phyloP scores from a whole-genome alignment of 2,113 vertebrate species.

The Heloderma charlesbogerti region DNA sequence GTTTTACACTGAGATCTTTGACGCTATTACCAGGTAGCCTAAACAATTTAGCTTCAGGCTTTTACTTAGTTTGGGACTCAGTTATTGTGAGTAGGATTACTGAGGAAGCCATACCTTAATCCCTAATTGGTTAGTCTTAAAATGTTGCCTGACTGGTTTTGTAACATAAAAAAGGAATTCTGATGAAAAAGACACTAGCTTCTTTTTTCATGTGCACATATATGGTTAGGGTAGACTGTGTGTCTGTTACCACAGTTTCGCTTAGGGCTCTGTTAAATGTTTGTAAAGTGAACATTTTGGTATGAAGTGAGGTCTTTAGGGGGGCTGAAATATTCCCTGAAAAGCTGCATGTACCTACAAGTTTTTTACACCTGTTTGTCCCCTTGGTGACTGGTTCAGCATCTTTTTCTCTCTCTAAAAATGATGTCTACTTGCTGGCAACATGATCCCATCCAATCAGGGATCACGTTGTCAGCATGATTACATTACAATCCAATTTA shows the following conservation, averaged over 20 bases:
- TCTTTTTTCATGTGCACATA: not conserved
- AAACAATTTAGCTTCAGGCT: not conserved
- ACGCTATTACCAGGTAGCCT: not conserved
- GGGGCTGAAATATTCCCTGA: not conserved
- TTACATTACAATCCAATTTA: not conserved
- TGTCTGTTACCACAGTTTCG: not conserved
- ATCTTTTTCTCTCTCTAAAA: not conserved
- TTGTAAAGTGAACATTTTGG: not conserved
- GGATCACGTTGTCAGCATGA: not conserved
- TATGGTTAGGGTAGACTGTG: not conserved
- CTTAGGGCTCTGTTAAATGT: not conserved
- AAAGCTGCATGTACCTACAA: not conserved
- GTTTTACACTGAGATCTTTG: not conserved
- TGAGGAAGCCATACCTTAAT: too few relatives aligned
- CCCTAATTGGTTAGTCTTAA: not conserved
- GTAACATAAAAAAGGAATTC: not conserved
- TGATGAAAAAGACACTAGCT: not conserved
- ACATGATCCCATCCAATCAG: not conserved
- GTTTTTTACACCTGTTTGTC: not conserved
- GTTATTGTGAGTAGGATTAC: not conserved
- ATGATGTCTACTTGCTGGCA: not conserved
- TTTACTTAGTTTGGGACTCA: not conserved
- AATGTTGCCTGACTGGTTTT: not conserved
- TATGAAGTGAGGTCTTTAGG: not conserved
- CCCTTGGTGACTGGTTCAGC: not conserved